Conservation (phyloP, 1,140 invertebrate species). For the Platyura marginata region DNA sequence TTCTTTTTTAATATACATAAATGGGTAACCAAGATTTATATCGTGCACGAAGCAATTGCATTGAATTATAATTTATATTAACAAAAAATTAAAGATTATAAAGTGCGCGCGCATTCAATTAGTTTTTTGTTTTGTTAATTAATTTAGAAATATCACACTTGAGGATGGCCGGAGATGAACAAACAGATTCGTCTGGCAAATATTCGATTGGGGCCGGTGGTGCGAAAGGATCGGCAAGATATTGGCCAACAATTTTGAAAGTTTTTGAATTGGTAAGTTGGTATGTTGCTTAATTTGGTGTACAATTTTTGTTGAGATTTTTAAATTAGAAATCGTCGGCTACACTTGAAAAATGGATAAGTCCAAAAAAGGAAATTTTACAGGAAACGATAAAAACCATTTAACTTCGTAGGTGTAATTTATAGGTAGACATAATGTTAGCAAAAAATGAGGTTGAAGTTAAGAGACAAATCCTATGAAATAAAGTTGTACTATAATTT, state of each 20-base stretch:
- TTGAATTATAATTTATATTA: neutral
- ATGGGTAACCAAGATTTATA: neutral
- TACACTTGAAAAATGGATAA: neutral
- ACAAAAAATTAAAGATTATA: neutral
- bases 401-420: no score
- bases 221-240: neutral
- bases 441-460: no score
- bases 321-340: no score
- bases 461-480: no score
- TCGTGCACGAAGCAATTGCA: neutral
- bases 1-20: neutral
- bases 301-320: neutral
- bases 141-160: constrained; percentile 4
- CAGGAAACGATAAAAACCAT: no score
- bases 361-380: neutral
- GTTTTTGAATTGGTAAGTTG: constrained; percentile 2
- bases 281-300: neutral
- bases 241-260: constrained; percentile 2
- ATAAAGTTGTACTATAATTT: no score
- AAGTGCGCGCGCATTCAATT: neutral
- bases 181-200: constrained; percentile 1
- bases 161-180: constrained; percentile 3
- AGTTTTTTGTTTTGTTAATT: neutral
- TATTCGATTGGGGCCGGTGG: neutral
- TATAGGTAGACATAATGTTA: no score